Conservation (phyloP, 2,113 vertebrate species). For the Poeciliopsis prolifica region DNA sequence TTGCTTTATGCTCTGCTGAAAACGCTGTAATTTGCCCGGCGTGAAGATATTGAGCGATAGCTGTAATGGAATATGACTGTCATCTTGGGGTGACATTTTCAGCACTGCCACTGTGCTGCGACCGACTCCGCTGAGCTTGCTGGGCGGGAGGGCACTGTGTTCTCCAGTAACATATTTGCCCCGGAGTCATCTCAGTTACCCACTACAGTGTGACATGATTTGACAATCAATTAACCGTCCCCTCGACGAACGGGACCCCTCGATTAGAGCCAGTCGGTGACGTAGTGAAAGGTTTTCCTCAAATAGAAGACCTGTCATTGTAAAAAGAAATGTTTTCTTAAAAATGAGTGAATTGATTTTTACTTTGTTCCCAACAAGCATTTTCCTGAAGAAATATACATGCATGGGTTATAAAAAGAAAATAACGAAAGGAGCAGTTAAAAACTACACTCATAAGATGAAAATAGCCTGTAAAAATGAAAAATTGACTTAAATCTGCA, state of each 20-base stretch:
- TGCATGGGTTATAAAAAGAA: background rate
- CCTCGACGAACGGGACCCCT: conserved; percentile 50
- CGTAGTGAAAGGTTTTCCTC: conserved; percentile 48
- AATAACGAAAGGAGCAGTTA: background rate
- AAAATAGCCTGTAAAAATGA: conserved; percentile 35
- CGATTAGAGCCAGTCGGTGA: conserved; percentile 36
- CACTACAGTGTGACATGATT: conserved; percentile 69
- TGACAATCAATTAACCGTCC: conserved; percentile 77
- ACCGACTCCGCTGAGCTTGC: conserved; percentile 67
- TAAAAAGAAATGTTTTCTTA: conserved; percentile 67
- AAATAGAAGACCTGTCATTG: conserved; percentile 68
- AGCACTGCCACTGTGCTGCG: conserved; percentile 70
- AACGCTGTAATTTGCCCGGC: conserved; percentile 65
- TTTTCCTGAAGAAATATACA: background rate
- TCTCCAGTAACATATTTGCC: conserved; percentile 73
- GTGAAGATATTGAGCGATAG: conserved; percentile 72
- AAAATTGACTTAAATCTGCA: conserved; percentile 82
- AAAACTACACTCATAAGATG: conserved; percentile 5
- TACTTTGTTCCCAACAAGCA: background rate
- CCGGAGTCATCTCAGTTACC: conserved; percentile 75
- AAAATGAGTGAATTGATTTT: background rate
- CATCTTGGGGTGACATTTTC: conserved; percentile 73
- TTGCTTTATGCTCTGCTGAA: conserved; percentile 61
- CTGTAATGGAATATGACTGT: conserved; percentile 74
- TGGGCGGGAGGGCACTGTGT: conserved; percentile 66